These are phyloP conservation scores for Sarcophaga subvicina DNA, from an alignment of 2,888 invertebrate species.

Conservation along the genomic window DNA sequence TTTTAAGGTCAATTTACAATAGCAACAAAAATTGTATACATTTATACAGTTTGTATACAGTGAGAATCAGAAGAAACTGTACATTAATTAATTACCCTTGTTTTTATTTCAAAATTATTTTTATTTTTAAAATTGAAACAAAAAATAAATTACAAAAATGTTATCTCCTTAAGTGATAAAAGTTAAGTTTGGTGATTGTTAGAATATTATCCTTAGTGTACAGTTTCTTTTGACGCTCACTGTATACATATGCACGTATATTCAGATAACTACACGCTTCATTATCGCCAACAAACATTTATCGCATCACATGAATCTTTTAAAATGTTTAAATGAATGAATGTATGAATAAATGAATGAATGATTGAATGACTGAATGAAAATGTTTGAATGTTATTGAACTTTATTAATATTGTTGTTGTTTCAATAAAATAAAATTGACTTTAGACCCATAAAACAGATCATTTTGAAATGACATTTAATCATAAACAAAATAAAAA, in stretches of 20 bases:
- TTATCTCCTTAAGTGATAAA: no score
- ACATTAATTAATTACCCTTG: no score
- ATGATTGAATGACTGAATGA: slow-evolving; percentile 8
- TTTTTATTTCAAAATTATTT: no score
- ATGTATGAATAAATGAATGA: background rate
- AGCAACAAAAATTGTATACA: background rate
- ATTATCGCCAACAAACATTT: slow-evolving; percentile 48
- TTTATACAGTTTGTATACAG: no score
- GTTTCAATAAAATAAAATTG: slow-evolving; percentile 12
- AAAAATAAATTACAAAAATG: no score
- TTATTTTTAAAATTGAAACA: no score
- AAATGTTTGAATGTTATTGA: slow-evolving; percentile 54
- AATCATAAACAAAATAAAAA: background rate
- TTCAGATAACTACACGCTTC: background rate
- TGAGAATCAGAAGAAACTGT: no score
- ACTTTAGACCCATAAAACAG: slow-evolving; percentile 45
- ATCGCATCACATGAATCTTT: slow-evolving; percentile 32
- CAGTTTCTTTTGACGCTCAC: no score
- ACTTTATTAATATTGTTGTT: slow-evolving; percentile 47
- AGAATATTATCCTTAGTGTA: no score
- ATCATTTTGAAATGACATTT: slow-evolving; percentile 16
- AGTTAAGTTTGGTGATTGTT: no score
- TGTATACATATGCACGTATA: no score
- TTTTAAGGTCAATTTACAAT: slow-evolving; percentile 56
- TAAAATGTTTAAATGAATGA: background rate